These are phyloP conservation scores for Colletes collaris DNA, from an alignment of 2,888 invertebrate genomes.

Conservation along the genomic window DNA sequence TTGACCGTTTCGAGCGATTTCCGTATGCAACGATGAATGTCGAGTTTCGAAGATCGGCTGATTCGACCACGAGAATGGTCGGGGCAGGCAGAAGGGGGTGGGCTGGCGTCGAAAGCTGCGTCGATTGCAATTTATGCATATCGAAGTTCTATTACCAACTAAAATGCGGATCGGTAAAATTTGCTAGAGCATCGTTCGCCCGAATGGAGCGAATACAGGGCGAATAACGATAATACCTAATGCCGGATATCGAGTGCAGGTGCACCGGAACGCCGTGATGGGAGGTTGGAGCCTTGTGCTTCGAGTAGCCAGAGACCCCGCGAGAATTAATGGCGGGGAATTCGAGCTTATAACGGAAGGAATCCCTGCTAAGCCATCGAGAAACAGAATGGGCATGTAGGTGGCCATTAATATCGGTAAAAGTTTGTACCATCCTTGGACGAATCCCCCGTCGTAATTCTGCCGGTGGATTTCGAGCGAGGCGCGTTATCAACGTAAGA, in stretches of 20 bases:
- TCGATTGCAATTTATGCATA: conserved; percentile 62
- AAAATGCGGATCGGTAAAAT: conserved; percentile 60
- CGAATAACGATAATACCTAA: conserved; percentile 62
- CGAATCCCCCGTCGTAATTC: conserved; percentile 54
- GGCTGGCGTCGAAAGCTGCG: conserved; percentile 8
- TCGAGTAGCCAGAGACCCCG: conserved; percentile 45
- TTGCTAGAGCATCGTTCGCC: conserved; percentile 48
- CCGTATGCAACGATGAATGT: neutral
- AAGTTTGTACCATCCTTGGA: conserved; percentile 63
- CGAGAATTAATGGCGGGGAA: conserved; percentile 69
- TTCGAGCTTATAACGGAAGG: conserved; percentile 72
- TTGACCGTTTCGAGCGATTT: no score
- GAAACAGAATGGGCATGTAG: conserved; percentile 62
- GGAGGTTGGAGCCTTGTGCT: conserved; percentile 48
- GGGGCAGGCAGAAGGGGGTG: no score
- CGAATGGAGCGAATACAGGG: conserved; percentile 20
- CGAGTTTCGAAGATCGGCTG: conserved; percentile 18
- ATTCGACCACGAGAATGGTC: conserved; percentile 5
- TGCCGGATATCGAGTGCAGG: conserved; percentile 69
- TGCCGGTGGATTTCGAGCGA: conserved; percentile 24
- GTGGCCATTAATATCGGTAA: conserved; percentile 65
- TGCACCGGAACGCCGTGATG: conserved; percentile 53
- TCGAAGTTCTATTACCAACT: conserved; percentile 58
- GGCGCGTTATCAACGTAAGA: conserved; percentile 36
- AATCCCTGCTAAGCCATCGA: conserved; percentile 60